Percentiles rank a stretch among this genome's conserved stretches.
phyloP scores from a whole-genome alignment of 1,140 invertebrate genomes.

The Saccostrea echinata region DNA sequence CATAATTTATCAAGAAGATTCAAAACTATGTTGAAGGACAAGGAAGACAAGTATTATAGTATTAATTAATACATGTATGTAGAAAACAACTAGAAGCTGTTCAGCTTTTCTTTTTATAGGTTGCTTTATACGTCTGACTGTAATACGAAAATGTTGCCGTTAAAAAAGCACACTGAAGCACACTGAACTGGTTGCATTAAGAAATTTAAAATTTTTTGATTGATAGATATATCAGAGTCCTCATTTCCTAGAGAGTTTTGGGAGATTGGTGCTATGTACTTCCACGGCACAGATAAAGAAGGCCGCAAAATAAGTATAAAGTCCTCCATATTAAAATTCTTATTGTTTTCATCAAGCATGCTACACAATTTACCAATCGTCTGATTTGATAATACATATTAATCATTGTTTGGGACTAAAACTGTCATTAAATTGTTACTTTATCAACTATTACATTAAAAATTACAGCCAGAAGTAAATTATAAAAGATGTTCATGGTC shows the following conservation, averaged over 20 bases:
- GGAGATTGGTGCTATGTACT: slow-evolving; percentile 88
- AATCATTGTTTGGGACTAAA: background rate
- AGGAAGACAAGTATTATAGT: too few species aligned
- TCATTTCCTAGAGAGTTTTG: slow-evolving; percentile 87
- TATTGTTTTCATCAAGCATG: background rate
- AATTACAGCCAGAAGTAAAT: too few species aligned
- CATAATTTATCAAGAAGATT: too few species aligned
- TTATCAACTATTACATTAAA: background rate
- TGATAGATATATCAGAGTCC: slow-evolving; percentile 85
- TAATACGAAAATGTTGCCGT: too few species aligned
- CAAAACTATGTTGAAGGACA: too few species aligned
- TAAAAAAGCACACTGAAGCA: too few species aligned
- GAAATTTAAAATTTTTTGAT: slow-evolving; percentile 19
- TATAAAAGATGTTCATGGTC: too few species aligned
- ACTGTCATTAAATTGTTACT: background rate
- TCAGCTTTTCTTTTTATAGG: too few species aligned
- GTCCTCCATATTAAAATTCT: slow-evolving; percentile 72
- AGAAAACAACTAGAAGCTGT: too few species aligned
- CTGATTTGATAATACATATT: background rate
- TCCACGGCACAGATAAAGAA: slow-evolving; percentile 89
- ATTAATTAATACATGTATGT: too few species aligned
- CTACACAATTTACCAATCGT: background rate
- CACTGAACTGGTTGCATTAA: background rate
- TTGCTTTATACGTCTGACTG: too few species aligned
- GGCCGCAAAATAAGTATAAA: slow-evolving; percentile 83